These are phyloP conservation scores for Drosophila kanapiae DNA, from an alignment of 1,140 invertebrate genomes.

Conservation along the genomic window DNA sequence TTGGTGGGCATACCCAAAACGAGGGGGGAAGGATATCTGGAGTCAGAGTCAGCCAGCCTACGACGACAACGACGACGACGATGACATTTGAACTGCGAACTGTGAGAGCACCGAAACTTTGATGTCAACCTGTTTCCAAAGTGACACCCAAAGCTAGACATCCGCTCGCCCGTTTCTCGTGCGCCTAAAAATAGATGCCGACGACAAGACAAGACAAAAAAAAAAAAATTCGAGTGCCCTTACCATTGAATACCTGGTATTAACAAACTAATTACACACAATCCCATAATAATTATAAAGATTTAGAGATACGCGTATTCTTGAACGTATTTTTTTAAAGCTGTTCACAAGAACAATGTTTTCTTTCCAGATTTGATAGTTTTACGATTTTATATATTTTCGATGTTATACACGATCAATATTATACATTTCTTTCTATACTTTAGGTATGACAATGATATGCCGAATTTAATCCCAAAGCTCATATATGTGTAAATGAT, in stretches of 20 bases:
- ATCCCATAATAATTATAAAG: too few species aligned
- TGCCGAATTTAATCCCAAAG: too few species aligned
- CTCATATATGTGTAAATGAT: too few species aligned
- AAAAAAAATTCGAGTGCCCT: not conserved
- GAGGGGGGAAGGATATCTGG: slow-evolving; percentile 7
- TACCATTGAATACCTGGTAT: not conserved
- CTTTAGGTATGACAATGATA: too few species aligned
- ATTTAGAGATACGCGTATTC: too few species aligned
- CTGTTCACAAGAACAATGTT: too few species aligned
- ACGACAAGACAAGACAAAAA: not conserved
- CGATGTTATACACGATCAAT: too few species aligned
- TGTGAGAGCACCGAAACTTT: slow-evolving; percentile 48
- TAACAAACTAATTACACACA: not conserved
- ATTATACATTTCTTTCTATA: too few species aligned
- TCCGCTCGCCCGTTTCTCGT: slow-evolving; percentile 18
- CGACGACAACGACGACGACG: slow-evolving; percentile 11
- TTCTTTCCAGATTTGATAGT: too few species aligned
- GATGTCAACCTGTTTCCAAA: slow-evolving; percentile 73
- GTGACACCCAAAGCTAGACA: slow-evolving; percentile 56
- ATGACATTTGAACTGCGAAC: slow-evolving; percentile 65
- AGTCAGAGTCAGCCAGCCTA: slow-evolving; percentile 3
- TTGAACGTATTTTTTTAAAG: not conserved
- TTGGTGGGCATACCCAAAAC: slow-evolving; percentile 11
- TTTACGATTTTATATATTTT: too few species aligned
- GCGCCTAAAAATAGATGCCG: slow-evolving; percentile 30